Percentiles rank a stretch among this genome's conserved stretches.
phyloP scores from a whole-genome alignment of 2,797 vertebrate genomes.

The Eurystomus glaucurus region DNA sequence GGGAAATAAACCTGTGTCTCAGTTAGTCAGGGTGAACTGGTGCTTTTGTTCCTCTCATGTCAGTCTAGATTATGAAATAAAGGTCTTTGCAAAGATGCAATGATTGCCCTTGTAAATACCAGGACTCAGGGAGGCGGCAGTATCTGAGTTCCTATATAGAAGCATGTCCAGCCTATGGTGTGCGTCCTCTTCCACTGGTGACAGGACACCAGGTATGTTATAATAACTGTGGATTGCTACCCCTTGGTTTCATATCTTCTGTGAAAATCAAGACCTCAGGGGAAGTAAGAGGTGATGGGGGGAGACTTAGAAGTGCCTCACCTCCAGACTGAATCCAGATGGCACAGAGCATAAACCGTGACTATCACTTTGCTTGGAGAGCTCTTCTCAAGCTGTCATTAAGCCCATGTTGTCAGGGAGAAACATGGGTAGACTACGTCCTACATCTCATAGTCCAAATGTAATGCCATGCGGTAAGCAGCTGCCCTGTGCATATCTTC shows the following conservation, averaged over 20 bases:
- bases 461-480: too few species aligned
- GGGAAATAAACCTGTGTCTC: background rate
- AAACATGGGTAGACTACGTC: background rate
- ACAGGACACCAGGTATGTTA: too few species aligned
- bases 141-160: too few species aligned
- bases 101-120: background rate
- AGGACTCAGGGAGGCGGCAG: too few species aligned
- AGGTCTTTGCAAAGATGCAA: background rate
- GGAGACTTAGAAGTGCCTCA: background rate
- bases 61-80: background rate
- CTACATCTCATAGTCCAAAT: too few species aligned
- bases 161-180: too few species aligned
- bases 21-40: background rate
- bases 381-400: background rate
- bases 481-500: background rate
- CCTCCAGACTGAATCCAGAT: background rate
- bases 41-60: background rate
- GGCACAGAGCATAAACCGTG: background rate
- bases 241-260: too few species aligned
- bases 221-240: too few species aligned
- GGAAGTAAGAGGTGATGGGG: too few species aligned
- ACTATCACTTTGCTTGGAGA: background rate
- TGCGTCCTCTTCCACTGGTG: too few species aligned
- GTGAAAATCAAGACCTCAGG: too few species aligned
- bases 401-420: background rate